Evolutionary conservation across 2,888 invertebrate species (phyloP).

Genomic region (Eupithecia vulgata): DNA sequence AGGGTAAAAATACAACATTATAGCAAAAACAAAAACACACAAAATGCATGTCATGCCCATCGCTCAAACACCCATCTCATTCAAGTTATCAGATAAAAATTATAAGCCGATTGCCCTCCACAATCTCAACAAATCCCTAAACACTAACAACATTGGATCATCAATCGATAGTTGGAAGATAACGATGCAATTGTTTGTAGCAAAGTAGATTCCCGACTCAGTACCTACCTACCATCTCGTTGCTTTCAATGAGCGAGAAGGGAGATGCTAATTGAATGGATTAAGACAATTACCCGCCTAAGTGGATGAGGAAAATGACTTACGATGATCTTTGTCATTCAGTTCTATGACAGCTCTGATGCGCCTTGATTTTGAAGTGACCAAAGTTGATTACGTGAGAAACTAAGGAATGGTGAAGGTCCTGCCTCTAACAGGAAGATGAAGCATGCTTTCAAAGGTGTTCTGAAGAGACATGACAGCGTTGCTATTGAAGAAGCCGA

Average conservation of each 20-base stretch:
- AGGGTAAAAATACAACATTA: no score
- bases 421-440: conserved; percentile 41
- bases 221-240: background rate
- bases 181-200: conserved; percentile 29
- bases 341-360: conserved; percentile 4
- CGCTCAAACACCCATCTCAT: conserved; percentile 63
- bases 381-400: conserved; percentile 20
- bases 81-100: conserved; percentile 70
- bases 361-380: conserved; percentile 6
- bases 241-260: conserved; percentile 6
- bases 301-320: conserved; percentile 4
- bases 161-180: conserved; percentile 40
- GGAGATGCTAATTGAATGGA: conserved; percentile 12
- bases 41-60: conserved; percentile 44
- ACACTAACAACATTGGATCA: conserved; percentile 44
- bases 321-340: conserved; percentile 15
- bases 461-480: conserved; percentile 48
- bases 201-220: background rate
- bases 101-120: conserved; percentile 62
- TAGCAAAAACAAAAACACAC: conserved; percentile 25
- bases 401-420: conserved; percentile 39
- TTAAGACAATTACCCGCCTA: background rate
- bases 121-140: conserved; percentile 62
- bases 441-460: conserved; percentile 55
- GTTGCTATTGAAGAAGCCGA: conserved; percentile 72